phyloP scores from a whole-genome alignment of 2,888 invertebrate genomes.

The Cepaea hortensis region DNA sequence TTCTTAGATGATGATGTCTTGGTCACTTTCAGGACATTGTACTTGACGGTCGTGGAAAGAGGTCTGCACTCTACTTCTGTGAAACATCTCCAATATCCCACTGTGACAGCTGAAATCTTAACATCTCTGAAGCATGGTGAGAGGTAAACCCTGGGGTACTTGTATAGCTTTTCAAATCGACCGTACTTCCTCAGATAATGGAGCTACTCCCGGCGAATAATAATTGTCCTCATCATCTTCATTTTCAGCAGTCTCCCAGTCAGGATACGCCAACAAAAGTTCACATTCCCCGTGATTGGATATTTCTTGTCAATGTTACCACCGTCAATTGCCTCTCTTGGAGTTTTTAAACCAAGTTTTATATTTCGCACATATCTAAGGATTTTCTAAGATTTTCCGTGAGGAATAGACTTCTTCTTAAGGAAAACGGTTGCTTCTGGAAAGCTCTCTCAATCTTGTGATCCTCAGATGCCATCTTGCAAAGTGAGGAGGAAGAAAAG shows the following conservation, averaged over 20 bases:
- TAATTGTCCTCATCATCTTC: constrained; percentile 98
- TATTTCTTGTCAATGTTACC: constrained; percentile 99
- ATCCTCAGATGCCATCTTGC: too few relatives aligned
- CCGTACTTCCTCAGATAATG: constrained; percentile 99
- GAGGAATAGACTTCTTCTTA: too few relatives aligned
- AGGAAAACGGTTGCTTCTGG: too few relatives aligned
- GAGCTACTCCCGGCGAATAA: constrained; percentile 97
- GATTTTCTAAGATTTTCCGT: too few relatives aligned
- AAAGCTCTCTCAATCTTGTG: too few relatives aligned
- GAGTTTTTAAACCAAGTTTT: too few relatives aligned
- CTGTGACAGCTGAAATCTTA: constrained; percentile 94
- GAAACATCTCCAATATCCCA: constrained; percentile 73
- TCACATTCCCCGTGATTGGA: constrained; percentile 93
- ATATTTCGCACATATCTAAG: too few relatives aligned
- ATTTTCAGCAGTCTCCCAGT: constrained; percentile 96
- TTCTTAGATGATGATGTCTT: constrained; percentile 92
- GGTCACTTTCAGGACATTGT: constrained; percentile 84
- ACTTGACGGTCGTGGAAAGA: constrained; percentile 97
- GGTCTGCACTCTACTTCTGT: constrained; percentile 89
- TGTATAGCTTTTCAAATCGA: constrained; percentile 98
- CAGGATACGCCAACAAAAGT: constrained; percentile 96
- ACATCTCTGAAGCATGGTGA: constrained; percentile 99
- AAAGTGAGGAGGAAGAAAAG: too few relatives aligned
- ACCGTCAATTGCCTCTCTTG: constrained; percentile 89
- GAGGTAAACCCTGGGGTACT: constrained; percentile 98